Evolutionary conservation across 2,888 invertebrate genomes (phyloP).

Genomic region (Hedychridium roseum): DNA sequence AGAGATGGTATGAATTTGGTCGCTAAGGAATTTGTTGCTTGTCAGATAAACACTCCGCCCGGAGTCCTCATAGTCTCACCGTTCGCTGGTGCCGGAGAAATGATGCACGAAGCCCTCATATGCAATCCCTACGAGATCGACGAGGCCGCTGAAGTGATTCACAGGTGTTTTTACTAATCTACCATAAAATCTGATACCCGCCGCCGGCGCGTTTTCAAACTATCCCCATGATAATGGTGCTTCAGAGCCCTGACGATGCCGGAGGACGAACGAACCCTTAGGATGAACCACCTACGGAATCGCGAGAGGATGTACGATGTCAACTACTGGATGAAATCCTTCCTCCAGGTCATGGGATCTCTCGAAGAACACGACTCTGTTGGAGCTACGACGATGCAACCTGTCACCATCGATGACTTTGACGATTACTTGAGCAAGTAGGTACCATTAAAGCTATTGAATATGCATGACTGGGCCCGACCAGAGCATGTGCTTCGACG

Average conservation of each 20-base stretch:
- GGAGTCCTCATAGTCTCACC: conserved; percentile 90
- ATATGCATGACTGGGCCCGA: conserved; percentile 57
- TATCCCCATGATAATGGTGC: background rate
- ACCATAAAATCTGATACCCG: background rate
- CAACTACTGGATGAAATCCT: conserved; percentile 88
- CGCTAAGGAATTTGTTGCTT: conserved; percentile 92
- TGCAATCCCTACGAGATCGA: conserved; percentile 91
- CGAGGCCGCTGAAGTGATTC: conserved; percentile 86
- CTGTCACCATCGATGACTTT: conserved; percentile 90
- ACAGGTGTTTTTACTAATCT: conserved; percentile 66
- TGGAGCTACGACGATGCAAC: conserved; percentile 86
- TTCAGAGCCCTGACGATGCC: conserved; percentile 86
- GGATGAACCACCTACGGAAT: conserved; percentile 85
- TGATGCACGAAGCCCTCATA: conserved; percentile 91
- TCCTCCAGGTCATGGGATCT: conserved; percentile 87
- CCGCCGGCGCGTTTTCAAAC: background rate
- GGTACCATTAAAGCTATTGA: conserved; percentile 54
- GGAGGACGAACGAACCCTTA: conserved; percentile 83
- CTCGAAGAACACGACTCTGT: conserved; percentile 83
- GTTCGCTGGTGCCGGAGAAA: conserved; percentile 91
- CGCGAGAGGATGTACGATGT: conserved; percentile 86
- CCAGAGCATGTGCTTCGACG: conserved; percentile 51
- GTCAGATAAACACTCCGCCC: conserved; percentile 85
- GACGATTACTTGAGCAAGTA: conserved; percentile 88
- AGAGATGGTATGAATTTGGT: conserved; percentile 93